Evolutionary conservation across 1,140 invertebrate species (phyloP), one percentile per base, ranked within the genome.

Genomic region (Drosophila setifemur): DNA sequence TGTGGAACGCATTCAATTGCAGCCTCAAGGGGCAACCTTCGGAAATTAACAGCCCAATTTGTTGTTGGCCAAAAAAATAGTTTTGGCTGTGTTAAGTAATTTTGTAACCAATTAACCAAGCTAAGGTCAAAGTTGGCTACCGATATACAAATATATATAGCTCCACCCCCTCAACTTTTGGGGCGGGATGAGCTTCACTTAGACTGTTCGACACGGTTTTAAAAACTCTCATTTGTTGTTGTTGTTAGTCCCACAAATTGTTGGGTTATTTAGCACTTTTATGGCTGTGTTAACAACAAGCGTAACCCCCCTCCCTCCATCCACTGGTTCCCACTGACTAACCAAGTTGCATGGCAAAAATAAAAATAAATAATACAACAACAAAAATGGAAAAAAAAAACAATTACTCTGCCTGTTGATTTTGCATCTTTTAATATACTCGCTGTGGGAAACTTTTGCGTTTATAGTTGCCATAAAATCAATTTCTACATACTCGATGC

Each of bases 201-300:
- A 48, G 43, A 70, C 44, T 48, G 9, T 14, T 25, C 60, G 44
- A 42, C 44, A 35, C 19, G 53, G 67, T 49, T 35, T 35, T 40
- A 52, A 70, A 71, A 74, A 42, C 40, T 72, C 52, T 69, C 53
- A 73, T 69, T 60, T 68, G 47, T 60, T 67, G 61, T 55, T 44
- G 54, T 57, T 49, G 48, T 61, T 73, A 44, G 44, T 63, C 58
- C 52, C 33, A 73, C 70, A 79, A 78, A 70, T 78, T 79, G 74
- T 55, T 78, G 63, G 42, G 23, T 78, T 78, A 66, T 69, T 79
- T 79, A 79, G 75, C 75, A 79, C 75, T 79, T 79, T 79, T 79
- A 79, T 79, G 75, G 75, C 33, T 52, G 52, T 79, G 75, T 79
- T 78, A 79, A 70, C 74, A 68, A 52, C 47, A 42, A 33, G n/a